Percentiles rank a stretch among this genome's conserved stretches.
Evolutionary conservation across 1,140 invertebrate genomes (phyloP).

Genomic region (Oppia nitens): DNA sequence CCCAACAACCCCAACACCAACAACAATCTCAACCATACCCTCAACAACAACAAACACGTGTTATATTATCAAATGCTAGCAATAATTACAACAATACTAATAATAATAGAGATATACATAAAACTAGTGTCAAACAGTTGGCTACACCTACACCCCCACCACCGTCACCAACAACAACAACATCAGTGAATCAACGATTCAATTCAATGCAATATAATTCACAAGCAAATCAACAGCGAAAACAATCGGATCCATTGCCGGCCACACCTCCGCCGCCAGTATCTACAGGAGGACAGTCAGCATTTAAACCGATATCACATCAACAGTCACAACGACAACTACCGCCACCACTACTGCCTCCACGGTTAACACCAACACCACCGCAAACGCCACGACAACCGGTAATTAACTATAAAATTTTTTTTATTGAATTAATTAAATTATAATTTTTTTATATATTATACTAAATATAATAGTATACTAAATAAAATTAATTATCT

Average conservation of each 20-base stretch:
- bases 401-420: background rate
- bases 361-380: background rate
- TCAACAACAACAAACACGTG: too few species aligned
- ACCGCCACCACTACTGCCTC: too few species aligned
- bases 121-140: too few species aligned
- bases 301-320: background rate
- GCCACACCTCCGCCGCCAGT: background rate
- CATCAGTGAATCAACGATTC: background rate
- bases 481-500: too few species aligned
- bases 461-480: too few species aligned
- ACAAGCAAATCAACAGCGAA: background rate
- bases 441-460: too few species aligned
- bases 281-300: background rate
- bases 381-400: background rate
- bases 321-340: background rate
- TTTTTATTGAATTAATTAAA: too few species aligned
- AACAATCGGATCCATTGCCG: background rate
- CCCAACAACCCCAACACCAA: constrained; percentile 2
- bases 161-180: constrained; percentile 1
- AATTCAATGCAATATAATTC: background rate
- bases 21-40: too few species aligned
- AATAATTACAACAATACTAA: too few species aligned
- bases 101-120: too few species aligned
- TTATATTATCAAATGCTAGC: too few species aligned
- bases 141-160: too few species aligned